Evolutionary conservation across 1,140 invertebrate genomes (phyloP).

Genomic region (Asobara japonica): DNA sequence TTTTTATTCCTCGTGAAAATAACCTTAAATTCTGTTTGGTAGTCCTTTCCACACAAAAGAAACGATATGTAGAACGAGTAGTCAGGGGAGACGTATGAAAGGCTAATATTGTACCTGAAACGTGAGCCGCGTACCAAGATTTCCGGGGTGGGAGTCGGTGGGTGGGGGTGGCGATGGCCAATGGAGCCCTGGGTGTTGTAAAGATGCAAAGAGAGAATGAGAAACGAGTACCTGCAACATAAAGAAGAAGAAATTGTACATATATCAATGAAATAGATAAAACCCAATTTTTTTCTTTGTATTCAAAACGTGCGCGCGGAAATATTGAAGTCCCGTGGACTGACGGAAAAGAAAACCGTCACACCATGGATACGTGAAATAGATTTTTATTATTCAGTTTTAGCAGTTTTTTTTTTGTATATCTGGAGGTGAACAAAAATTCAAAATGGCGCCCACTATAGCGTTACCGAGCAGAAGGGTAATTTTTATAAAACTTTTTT

Average conservation of each 20-base stretch:
- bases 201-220: slow-evolving; percentile 1
- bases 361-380: neutral
- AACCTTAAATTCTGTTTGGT: slow-evolving; percentile 36
- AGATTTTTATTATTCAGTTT: slow-evolving; percentile 5
- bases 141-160: too few relatives aligned
- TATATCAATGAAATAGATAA: slow-evolving; percentile 37
- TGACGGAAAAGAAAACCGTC: neutral
- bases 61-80: slow-evolving; percentile 37
- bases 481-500: too few relatives aligned
- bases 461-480: too few relatives aligned
- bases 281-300: neutral
- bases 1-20: slow-evolving; percentile 34
- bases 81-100: slow-evolving; percentile 29
- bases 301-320: neutral
- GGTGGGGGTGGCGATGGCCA: neutral
- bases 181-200: neutral
- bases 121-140: slow-evolving; percentile 33
- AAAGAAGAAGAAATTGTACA: slow-evolving; percentile 6
- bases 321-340: neutral
- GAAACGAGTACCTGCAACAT: slow-evolving; percentile 9
- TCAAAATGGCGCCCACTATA: too few relatives aligned
- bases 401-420: neutral
- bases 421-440: too few relatives aligned
- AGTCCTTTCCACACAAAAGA: slow-evolving; percentile 38
- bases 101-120: slow-evolving; percentile 36